Percentiles rank a stretch among this genome's conserved stretches.
Evolutionary conservation across 1,140 invertebrate species (phyloP).

Genomic region (Dinothrombium tinctorium): DNA sequence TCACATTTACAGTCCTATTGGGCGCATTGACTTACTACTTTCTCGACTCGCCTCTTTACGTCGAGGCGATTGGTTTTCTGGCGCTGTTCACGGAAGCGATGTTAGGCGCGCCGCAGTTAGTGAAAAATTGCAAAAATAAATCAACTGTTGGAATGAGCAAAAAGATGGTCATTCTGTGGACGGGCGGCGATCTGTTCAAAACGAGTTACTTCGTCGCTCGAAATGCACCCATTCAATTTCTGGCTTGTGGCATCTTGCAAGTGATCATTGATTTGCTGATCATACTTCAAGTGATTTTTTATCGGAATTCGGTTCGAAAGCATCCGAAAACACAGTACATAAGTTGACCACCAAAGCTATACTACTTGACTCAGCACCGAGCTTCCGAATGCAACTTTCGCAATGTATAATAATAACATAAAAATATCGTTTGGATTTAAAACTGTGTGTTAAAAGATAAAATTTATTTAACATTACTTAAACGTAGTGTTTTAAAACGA

Average conservation of each 20-base stretch:
- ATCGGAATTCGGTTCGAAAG: background rate
- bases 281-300: conserved; percentile 44
- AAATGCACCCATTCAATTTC: conserved; percentile 76
- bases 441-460: too few species aligned
- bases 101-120: conserved; percentile 75
- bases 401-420: too few species aligned
- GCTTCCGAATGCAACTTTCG: too few species aligned
- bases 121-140: conserved; percentile 62
- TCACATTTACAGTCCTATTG: conserved; percentile 53
- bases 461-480: too few species aligned
- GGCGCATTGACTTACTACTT: conserved; percentile 68
- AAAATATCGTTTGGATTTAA: too few species aligned
- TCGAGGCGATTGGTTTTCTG: conserved; percentile 71
- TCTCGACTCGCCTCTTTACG: conserved; percentile 48
- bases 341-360: too few species aligned
- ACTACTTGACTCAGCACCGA: too few species aligned
- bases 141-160: conserved; percentile 82
- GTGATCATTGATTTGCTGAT: conserved; percentile 60
- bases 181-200: conserved; percentile 74
- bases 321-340: too few species aligned
- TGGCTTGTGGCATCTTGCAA: conserved; percentile 79
- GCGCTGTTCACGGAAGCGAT: conserved; percentile 90
- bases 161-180: conserved; percentile 91
- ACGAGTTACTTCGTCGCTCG: conserved; percentile 80
- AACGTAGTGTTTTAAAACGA: too few species aligned